Conservation (phyloP, 53 echinoderm and acorn worm species). For the Glandiceps talaboti region DNA sequence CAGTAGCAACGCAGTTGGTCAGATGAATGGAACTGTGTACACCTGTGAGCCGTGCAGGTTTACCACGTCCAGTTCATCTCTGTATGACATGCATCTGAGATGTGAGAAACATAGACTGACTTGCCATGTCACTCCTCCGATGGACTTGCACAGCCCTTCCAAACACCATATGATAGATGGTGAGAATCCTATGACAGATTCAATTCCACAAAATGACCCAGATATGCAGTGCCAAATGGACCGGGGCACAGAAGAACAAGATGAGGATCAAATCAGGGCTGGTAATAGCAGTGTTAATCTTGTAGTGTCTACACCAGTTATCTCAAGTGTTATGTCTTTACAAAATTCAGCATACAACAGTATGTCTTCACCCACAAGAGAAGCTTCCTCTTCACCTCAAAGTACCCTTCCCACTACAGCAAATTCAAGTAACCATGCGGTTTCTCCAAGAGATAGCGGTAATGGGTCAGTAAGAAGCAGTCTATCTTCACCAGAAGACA, state of each 20-base stretch:
- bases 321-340: not conserved
- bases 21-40: not conserved
- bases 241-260: not conserved
- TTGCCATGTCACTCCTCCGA: not conserved
- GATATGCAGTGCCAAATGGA: too few species aligned
- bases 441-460: not conserved
- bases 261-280: not conserved
- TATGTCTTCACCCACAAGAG: not conserved
- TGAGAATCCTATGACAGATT: not conserved
- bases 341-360: not conserved
- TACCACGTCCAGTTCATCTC: not conserved
- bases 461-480: not conserved
- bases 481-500: not conserved
- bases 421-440: not conserved
- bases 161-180: not conserved
- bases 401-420: not conserved
- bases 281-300: not conserved
- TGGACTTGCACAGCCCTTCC: not conserved
- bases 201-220: not conserved
- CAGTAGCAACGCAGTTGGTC: not conserved
- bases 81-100: not conserved
- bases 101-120: not conserved
- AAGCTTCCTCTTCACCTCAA: not conserved
- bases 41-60: not conserved
- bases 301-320: not conserved